phyloP scores from a whole-genome alignment of 1,140 invertebrate genomes.

The Microvelia longipes region DNA sequence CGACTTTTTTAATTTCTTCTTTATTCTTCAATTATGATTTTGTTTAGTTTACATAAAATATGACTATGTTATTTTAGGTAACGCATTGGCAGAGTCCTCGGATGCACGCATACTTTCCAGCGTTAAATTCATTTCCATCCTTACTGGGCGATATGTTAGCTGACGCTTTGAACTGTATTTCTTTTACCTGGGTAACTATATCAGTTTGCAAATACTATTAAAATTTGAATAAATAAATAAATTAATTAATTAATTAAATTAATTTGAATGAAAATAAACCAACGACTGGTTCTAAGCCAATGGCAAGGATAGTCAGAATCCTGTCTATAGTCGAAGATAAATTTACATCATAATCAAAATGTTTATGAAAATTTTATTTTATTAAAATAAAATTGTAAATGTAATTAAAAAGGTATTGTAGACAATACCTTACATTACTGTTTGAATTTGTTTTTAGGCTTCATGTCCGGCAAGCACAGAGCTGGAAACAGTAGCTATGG shows the following conservation, averaged over 20 bases:
- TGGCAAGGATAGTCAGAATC: too few species aligned
- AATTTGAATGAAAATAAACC: conserved; percentile 4
- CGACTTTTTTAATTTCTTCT: too few species aligned
- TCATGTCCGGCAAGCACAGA: conserved; percentile 93
- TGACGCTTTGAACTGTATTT: conserved; percentile 78
- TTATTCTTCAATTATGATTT: too few species aligned
- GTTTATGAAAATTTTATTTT: too few species aligned
- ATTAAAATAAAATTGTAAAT: too few species aligned
- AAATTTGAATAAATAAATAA: not conserved
- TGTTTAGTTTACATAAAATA: too few species aligned
- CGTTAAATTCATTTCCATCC: conserved; percentile 85
- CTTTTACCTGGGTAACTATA: conserved; percentile 74
- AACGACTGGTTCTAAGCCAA: too few species aligned
- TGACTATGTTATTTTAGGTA: conserved; percentile 29
- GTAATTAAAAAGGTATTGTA: too few species aligned
- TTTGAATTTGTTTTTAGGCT: conserved; percentile 48
- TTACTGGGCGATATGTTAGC: conserved; percentile 92
- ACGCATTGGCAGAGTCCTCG: conserved; percentile 93
- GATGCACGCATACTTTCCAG: conserved; percentile 97
- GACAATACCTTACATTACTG: too few species aligned
- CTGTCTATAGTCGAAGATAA: too few species aligned
- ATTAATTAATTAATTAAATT: not conserved
- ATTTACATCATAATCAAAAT: too few species aligned
- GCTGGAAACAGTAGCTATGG: conserved; percentile 89
- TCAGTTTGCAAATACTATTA: too few species aligned